Evolutionary conservation across 2,888 invertebrate genomes (phyloP).

Genomic region (Uropetala carovei): DNA sequence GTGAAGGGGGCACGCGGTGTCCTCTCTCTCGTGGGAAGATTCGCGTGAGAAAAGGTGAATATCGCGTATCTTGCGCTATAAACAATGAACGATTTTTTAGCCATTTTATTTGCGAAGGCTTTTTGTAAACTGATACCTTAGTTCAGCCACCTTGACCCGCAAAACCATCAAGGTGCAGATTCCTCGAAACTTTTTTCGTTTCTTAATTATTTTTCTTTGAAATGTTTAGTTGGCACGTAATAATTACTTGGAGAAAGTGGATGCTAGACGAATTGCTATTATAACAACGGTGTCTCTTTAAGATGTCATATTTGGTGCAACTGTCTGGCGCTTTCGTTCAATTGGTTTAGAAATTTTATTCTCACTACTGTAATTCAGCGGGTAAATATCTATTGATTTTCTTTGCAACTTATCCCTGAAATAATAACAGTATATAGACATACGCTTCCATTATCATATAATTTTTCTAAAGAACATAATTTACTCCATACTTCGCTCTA

Average conservation of each 20-base stretch:
- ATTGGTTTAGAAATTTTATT: no score
- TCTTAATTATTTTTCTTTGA: not conserved
- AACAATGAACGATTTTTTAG: not conserved
- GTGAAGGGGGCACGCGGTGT: not conserved
- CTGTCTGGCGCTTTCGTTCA: no score
- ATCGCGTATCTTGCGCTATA: not conserved
- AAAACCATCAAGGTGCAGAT: not conserved
- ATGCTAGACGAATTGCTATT: no score
- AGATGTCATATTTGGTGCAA: no score
- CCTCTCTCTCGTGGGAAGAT: not conserved
- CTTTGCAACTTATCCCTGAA: no score
- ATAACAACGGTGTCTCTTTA: no score
- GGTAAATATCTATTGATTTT: no score
- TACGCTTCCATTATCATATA: no score
- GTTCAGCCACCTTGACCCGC: not conserved
- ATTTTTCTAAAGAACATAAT: no score
- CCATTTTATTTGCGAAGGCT: not conserved
- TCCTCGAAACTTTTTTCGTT: not conserved
- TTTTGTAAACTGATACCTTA: not conserved
- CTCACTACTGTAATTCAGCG: no score
- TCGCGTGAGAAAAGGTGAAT: not conserved
- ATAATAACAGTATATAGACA: no score
- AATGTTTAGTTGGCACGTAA: not conserved
- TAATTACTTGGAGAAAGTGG: not conserved
- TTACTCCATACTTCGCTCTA: no score